Evolutionary conservation across 2,888 invertebrate genomes (phyloP), one percentile per base, ranked within the genome.

Genomic region (Drosophila recens): DNA sequence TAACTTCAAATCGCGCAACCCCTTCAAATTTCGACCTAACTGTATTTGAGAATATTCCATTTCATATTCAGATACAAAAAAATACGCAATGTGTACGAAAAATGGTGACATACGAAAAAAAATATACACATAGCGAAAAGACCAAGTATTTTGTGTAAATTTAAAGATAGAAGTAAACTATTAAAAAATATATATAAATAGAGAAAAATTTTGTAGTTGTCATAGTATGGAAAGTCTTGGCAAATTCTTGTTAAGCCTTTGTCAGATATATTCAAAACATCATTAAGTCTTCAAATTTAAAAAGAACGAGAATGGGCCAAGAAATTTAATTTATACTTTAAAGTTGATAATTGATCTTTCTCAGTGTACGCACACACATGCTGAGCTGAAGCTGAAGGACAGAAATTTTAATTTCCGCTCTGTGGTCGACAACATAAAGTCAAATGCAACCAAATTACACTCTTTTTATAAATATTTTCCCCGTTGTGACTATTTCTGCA

Each of bases 361-460:
- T 45, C 57, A 38, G 13, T 33, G 63, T 43, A 46, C 23, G 40
- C 54, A 51, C 3, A 43, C 36, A 48, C 33, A 40, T 52, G 20
- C 11, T 9, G 15, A 40, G 48, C 13, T 17, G 17, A 17, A 17
- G 17, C 17, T 64, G 61, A 58, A 36, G 36, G 63, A 40, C 57
- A 62, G 63, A 72, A 71, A 70, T 69, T 79, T 82, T 75, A 85
- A 82, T 82, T 82, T 82, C 82, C 83, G 80, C 62, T 75, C 63
- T 80, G 76, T 56, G 70, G 74, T 63, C 56, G 63, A 66, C 67
- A 46, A 46, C 53, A 57, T 45, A 63, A 65, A 68, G 54, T 63
- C 58, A 38, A 51, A 52, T 40, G 62, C 52, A 61, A 48, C 48
- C 54, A 68, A 68, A 67, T 71, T 61, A 49, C 27, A 20, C 40